A percentile compares a stretch with the other conserved stretches of the same genome.
Conservation (phyloP, 2,113 vertebrate species). For the Panthera uncia region DNA sequence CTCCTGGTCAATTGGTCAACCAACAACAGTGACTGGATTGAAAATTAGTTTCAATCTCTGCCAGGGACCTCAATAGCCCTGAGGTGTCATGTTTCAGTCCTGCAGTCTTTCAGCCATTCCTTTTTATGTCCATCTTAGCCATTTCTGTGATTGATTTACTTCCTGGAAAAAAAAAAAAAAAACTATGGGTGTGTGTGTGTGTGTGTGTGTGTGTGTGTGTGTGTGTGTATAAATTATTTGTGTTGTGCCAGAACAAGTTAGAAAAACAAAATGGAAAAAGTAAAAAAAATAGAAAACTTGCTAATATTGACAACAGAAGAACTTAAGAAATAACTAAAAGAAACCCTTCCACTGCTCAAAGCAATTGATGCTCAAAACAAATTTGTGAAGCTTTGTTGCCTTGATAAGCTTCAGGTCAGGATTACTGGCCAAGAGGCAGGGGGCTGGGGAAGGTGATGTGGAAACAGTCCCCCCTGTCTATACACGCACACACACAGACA, state of each 20-base stretch:
- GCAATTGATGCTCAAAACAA: neutral
- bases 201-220: fast-evolving
- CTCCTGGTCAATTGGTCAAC: neutral
- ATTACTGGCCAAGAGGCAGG: neutral
- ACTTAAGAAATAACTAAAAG: neutral
- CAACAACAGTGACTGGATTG: neutral
- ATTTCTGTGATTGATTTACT: neutral
- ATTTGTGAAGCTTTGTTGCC: neutral
- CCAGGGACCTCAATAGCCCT: neutral
- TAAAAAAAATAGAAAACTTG: neutral
- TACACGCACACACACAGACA: neutral
- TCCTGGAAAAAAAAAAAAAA: neutral
- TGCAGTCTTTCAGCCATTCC: neutral
- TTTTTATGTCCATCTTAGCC: neutral
- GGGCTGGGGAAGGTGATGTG: neutral
- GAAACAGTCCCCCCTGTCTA: neutral
- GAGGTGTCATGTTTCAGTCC: neutral
- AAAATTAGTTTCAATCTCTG: neutral
- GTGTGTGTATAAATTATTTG: neutral
- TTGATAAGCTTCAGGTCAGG: neutral
- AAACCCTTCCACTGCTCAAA: neutral
- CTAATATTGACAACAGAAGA: neutral
- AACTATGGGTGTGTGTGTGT: neutral
- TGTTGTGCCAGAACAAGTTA: neutral
- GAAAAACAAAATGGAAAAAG: neutral